Evolutionary conservation across 2,888 invertebrate species (phyloP), one percentile per base, ranked within the genome.

Genomic region (Parascotia fuliginaria): DNA sequence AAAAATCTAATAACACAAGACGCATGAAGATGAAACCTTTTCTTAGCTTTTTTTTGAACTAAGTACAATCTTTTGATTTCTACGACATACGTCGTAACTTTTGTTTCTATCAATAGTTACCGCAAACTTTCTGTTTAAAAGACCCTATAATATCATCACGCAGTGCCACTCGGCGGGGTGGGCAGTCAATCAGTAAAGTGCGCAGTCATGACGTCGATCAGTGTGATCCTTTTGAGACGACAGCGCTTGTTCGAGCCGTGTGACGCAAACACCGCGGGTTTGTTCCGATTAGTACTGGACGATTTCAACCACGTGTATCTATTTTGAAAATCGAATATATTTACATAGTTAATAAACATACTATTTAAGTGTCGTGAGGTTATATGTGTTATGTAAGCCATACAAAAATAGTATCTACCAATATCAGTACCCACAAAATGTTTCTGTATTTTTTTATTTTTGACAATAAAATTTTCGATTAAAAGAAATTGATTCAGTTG

Each of bases 181-280:
- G 46, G 65, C 61, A 52, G 70, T 37, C 41, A 34, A 41, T 51
- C 50, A 44, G 73, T 38, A 40, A 79, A 70, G 74, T 73, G 75
- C 75, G 68, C 70, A 50, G 77, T 92, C 92, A 91, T 76, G 77
- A 67, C 75, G 85, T 85, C 85, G 78, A 86, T 91, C 90, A 91
- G 81, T 82, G 84, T 83, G 79, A 83, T 85, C 82, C 85, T 78
- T 84, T 84, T 87, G 85, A 87, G 85, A 81, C 81, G 89, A 87
- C 88, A 84, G 83, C 77, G 79, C 72, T 77, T 81, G 85, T 85
- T 87, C 64, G 74, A 72, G 70, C 69, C 61, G 70, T 69, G 81
- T 74, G 81, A 84, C 77, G 83, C 82, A 86, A 85, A 87, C 86
- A 87, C 72, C 49, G 65, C 34, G 14, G 75, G 52, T 67, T n/a